Percentiles rank a stretch among this genome's conserved stretches.
These are phyloP conservation scores for Ypsolopha sequella DNA, from an alignment of 2,888 invertebrate species.

Conservation along the genomic window DNA sequence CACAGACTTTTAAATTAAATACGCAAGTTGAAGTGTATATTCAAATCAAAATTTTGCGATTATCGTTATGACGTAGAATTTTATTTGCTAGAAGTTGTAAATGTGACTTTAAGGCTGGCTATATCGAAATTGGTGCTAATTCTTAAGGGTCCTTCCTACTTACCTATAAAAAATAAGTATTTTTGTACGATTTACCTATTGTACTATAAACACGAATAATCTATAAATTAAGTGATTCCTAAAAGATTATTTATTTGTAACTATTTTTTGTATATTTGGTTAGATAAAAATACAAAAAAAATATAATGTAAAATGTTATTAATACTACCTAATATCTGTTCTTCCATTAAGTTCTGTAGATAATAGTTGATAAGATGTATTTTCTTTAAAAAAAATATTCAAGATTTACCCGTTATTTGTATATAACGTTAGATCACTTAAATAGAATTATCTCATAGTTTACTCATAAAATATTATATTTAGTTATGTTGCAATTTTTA, in stretches of 20 bases:
- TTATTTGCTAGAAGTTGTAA: neutral
- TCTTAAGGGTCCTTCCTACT: neutral
- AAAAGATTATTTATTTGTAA: slow-evolving; percentile 66
- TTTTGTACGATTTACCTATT: slow-evolving; percentile 22
- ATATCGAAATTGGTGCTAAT: neutral
- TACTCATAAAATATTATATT: slow-evolving; percentile 15
- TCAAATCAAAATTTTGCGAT: too few species aligned
- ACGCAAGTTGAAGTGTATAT: too few species aligned
- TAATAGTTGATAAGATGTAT: slow-evolving; percentile 40
- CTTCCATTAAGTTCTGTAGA: slow-evolving; percentile 60
- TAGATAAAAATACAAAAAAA: slow-evolving; percentile 4
- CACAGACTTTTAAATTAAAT: too few species aligned
- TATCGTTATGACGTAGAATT: too few species aligned
- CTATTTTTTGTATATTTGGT: slow-evolving; percentile 39
- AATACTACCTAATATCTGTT: slow-evolving; percentile 19
- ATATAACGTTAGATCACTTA: slow-evolving; percentile 52
- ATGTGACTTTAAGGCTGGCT: neutral
- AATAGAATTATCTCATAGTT: slow-evolving; percentile 57
- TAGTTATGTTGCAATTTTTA: slow-evolving; percentile 37
- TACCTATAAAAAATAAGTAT: neutral
- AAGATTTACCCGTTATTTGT: slow-evolving; percentile 34
- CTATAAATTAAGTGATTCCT: slow-evolving; percentile 39
- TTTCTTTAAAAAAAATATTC: slow-evolving; percentile 24
- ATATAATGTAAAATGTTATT: slow-evolving; percentile 4
- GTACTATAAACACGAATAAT: slow-evolving; percentile 25